These are phyloP conservation scores for Scaptomyza pallida DNA, from an alignment of 1,140 invertebrate species.

Conservation along the genomic window DNA sequence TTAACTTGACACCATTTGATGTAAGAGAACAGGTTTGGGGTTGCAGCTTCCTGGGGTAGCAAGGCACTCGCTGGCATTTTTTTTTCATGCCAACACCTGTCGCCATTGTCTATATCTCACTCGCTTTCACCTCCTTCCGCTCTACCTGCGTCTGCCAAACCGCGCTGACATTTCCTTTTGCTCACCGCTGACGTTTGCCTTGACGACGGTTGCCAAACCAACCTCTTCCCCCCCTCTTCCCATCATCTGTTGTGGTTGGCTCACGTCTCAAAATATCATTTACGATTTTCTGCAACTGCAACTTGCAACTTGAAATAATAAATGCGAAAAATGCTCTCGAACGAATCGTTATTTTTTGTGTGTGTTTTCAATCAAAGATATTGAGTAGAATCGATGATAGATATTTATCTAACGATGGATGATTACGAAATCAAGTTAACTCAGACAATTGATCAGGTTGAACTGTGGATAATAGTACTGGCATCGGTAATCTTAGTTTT, in stretches of 20 bases:
- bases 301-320: not conserved
- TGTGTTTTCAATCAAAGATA: not conserved
- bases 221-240: not conserved
- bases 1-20: slow-evolving; percentile 71
- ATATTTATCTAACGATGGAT: not conserved
- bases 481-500: too few relatives aligned
- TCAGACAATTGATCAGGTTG: not conserved
- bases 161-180: slow-evolving; percentile 50
- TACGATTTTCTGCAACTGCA: slow-evolving; percentile 1
- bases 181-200: slow-evolving; percentile 31
- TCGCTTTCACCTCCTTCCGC: not conserved
- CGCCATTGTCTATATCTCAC: slow-evolving; percentile 52
- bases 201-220: slow-evolving; percentile 25
- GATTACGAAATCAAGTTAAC: not conserved
- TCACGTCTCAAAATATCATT: slow-evolving; percentile 23
- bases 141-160: slow-evolving; percentile 38
- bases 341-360: not conserved
- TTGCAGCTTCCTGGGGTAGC: slow-evolving; percentile 18
- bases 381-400: not conserved
- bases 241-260: slow-evolving; percentile 13
- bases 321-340: not conserved
- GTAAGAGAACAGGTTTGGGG: not conserved
- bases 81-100: slow-evolving; percentile 73
- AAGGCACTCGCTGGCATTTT: slow-evolving; percentile 23
- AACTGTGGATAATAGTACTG: not conserved